Evolutionary conservation across 2,888 invertebrate genomes (phyloP).

Genomic region (Orchesellides sinensis): DNA sequence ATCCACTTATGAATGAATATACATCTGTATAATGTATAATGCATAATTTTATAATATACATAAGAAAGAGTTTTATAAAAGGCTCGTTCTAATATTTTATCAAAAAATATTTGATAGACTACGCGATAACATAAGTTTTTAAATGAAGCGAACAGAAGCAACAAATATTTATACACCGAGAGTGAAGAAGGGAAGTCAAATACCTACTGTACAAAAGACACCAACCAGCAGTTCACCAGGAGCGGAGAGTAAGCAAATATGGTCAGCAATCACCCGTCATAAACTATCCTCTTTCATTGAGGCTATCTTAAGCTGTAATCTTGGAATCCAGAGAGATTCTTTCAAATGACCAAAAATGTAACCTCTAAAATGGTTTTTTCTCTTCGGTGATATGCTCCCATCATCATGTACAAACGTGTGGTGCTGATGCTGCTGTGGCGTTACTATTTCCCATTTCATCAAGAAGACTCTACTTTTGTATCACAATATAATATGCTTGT

Average conservation of each 20-base stretch:
- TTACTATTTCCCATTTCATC: neutral
- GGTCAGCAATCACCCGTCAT: constrained; percentile 64
- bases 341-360: constrained; percentile 63
- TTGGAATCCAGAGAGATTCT: constrained; percentile 67
- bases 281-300: constrained; percentile 65
- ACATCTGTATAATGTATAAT: neutral
- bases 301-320: constrained; percentile 66
- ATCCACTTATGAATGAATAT: constrained; percentile 1
- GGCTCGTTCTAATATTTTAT: constrained; percentile 40
- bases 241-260: constrained; percentile 59
- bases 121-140: constrained; percentile 31
- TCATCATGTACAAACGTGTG: neutral
- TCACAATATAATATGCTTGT: too few species aligned
- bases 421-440: neutral
- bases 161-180: neutral
- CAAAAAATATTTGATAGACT: constrained; percentile 51
- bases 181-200: neutral
- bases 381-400: neutral
- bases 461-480: neutral
- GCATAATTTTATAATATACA: neutral
- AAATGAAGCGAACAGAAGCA: neutral
- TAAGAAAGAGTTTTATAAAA: constrained; percentile 12
- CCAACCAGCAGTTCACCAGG: constrained; percentile 17
- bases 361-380: neutral
- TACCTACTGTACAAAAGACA: neutral